These are phyloP conservation scores for Scaptomyza parva DNA, from an alignment of 2,888 invertebrate species.

Conservation along the genomic window DNA sequence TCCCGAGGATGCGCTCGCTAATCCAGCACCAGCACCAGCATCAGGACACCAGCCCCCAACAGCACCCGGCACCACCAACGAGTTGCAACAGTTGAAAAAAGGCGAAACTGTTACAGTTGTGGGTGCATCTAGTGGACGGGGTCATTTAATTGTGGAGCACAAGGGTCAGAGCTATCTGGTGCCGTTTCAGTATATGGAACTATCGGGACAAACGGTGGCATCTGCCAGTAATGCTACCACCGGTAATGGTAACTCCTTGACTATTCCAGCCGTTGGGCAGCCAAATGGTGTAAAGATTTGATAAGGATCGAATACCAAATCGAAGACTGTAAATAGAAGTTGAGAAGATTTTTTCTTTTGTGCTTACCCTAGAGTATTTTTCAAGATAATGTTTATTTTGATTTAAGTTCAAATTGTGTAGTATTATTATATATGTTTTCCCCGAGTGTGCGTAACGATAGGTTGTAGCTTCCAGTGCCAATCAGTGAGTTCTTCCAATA, in stretches of 20 bases:
- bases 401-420: conserved; percentile 33
- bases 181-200: conserved; percentile 93
- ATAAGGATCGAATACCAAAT: conserved; percentile 12
- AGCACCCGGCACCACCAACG: conserved; percentile 30
- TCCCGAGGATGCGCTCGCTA: conserved; percentile 87
- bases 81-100: conserved; percentile 87
- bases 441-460: conserved; percentile 28
- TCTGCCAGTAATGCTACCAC: conserved; percentile 24
- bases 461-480: conserved; percentile 69
- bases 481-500: conserved; percentile 70
- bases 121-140: conserved; percentile 93
- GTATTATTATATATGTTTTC: conserved; percentile 56
- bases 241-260: conserved; percentile 23
- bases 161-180: conserved; percentile 90
- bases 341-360: neutral
- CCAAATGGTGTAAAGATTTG: conserved; percentile 58
- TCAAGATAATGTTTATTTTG: conserved; percentile 14
- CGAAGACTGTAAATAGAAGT: conserved; percentile 80
- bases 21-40: conserved; percentile 75
- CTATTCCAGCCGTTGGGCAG: conserved; percentile 39
- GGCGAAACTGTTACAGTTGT: conserved; percentile 95
- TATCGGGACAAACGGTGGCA: conserved; percentile 79
- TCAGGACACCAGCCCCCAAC: conserved; percentile 4
- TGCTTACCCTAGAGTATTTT: conserved; percentile 18
- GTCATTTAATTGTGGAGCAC: conserved; percentile 94